Evolutionary conservation across 2,888 invertebrate species (phyloP).

Genomic region (Rosalia funebris): DNA sequence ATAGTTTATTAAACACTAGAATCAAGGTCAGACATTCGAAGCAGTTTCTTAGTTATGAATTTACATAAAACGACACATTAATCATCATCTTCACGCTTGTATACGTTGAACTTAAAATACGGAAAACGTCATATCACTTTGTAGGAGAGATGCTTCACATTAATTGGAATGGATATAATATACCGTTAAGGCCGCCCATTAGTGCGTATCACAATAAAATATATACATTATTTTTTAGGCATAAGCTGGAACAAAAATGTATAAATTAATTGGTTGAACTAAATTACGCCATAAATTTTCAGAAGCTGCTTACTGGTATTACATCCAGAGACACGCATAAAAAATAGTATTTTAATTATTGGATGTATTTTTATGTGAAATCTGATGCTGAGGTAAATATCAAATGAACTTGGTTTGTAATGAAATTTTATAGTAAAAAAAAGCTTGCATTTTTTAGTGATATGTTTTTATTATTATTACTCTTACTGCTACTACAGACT

Average conservation of each 20-base stretch:
- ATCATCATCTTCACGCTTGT: constrained; percentile 34
- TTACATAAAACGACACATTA: constrained; percentile 35
- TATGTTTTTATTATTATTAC: no score
- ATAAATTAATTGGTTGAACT: neutral
- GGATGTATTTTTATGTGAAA: neutral
- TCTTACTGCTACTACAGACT: no score
- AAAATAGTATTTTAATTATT: neutral
- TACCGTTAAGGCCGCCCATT: constrained; percentile 29
- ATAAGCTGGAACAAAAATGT: neutral
- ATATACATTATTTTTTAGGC: neutral
- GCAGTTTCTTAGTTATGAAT: constrained; percentile 34
- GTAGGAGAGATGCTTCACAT: constrained; percentile 23
- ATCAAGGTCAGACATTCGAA: constrained; percentile 28
- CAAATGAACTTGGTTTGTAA: neutral
- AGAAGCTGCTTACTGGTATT: neutral
- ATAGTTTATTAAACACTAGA: neutral
- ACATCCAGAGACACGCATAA: neutral
- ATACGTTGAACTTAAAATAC: constrained; percentile 30
- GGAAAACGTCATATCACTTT: constrained; percentile 31
- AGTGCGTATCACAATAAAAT: neutral
- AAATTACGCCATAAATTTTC: neutral
- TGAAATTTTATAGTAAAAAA: neutral
- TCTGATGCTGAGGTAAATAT: neutral
- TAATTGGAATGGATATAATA: constrained; percentile 32
- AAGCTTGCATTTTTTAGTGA: no score